Evolutionary conservation across 2,113 vertebrate species (phyloP).

Genomic region (Hydrochoerus hydrochaeris): DNA sequence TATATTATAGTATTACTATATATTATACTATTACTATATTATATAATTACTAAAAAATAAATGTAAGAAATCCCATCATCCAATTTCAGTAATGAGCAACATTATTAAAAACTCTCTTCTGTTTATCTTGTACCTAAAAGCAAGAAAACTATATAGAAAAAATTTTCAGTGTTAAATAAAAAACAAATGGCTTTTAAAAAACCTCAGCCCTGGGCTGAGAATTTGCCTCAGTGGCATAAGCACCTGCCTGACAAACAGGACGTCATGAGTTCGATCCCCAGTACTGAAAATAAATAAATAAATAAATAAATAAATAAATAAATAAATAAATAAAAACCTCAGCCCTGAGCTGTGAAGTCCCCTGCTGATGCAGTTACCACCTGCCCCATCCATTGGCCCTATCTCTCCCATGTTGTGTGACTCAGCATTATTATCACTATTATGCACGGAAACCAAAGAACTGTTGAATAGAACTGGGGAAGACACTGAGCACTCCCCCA

Average conservation of each 20-base stretch:
- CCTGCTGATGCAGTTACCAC: neutral
- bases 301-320: too few species aligned
- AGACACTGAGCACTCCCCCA: neutral
- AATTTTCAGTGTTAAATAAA: neutral
- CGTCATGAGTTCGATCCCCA: too few species aligned
- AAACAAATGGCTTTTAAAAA: neutral
- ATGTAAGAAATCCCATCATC: neutral
- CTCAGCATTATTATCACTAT: neutral
- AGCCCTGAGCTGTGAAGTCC: neutral
- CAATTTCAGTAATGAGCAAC: neutral
- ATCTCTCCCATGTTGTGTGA: neutral
- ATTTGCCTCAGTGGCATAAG: too few species aligned
- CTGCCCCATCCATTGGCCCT: neutral
- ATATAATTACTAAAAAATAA: neutral
- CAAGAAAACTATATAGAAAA: constrained; percentile 29
- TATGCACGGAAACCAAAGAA: neutral
- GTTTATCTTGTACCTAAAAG: neutral
- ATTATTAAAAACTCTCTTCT: neutral
- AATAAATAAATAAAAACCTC: neutral
- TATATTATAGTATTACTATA: too few species aligned
- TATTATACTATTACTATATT: neutral
- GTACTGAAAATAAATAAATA: too few species aligned
- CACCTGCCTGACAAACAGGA: too few species aligned
- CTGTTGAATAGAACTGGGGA: neutral
- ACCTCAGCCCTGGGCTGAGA: neutral